These are phyloP conservation scores for Nesoenas mayeri DNA, from an alignment of 2,113 vertebrate genomes.

Conservation along the genomic window DNA sequence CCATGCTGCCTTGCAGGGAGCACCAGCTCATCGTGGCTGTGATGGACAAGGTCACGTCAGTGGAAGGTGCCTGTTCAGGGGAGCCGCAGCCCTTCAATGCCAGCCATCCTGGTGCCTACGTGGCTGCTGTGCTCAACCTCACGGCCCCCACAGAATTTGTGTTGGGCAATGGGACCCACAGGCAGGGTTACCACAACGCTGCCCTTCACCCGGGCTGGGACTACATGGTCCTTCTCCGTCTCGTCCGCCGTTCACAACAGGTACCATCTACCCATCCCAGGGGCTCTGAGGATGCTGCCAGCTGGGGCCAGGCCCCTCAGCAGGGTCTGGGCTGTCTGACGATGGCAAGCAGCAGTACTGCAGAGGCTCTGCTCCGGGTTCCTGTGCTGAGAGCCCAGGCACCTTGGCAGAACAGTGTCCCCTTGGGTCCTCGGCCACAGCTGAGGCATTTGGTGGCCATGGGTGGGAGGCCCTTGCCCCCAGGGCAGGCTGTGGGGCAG, in stretches of 20 bases:
- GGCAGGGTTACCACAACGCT: background rate
- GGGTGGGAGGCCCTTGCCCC: background rate
- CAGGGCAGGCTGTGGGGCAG: accelerated
- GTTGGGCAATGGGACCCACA: background rate
- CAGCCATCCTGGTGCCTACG: background rate
- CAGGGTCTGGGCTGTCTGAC: accelerated
- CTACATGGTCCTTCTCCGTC: conserved; percentile 15
- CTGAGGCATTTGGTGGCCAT: accelerated
- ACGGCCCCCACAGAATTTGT: background rate
- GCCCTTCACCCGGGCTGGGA: background rate
- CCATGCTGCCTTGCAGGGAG: background rate
- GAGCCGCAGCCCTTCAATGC: background rate
- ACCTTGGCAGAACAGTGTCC: accelerated
- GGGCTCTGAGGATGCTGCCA: background rate
- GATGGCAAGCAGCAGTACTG: too few species aligned
- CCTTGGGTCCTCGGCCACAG: background rate
- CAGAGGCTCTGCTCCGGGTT: accelerated
- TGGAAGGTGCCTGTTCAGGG: background rate
- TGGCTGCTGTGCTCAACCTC: conserved; percentile 5
- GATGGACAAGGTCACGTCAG: accelerated
- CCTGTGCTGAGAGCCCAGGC: background rate
- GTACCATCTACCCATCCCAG: background rate
- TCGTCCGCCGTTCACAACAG: background rate
- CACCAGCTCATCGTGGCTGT: conserved; percentile 9
- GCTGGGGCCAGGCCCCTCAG: background rate